Conservation (phyloP, 2,113 vertebrate species). For the Antechinus flavipes region DNA sequence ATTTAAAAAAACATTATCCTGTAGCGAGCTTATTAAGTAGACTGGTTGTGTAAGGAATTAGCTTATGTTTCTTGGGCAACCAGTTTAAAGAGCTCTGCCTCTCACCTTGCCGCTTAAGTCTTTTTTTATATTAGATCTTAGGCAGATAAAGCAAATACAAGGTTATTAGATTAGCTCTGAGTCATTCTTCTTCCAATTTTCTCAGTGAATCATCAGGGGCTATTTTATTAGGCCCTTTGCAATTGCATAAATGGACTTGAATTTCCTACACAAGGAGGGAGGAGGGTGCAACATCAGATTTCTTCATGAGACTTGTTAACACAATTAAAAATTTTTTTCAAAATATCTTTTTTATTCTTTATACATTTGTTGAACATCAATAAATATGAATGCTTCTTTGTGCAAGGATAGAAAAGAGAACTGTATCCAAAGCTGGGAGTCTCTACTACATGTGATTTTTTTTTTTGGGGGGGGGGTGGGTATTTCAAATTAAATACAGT, state of each 20-base stretch:
- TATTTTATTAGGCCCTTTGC: neutral
- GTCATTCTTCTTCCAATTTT: neutral
- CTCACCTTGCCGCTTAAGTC: neutral
- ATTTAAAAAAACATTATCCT: neutral
- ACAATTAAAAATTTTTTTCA: neutral
- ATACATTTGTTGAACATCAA: neutral
- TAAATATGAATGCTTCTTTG: neutral
- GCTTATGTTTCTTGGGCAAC: slow-evolving; percentile 4
- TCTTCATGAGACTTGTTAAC: neutral
- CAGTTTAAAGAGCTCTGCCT: neutral
- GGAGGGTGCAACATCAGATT: neutral
- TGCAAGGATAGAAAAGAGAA: neutral
- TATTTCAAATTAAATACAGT: neutral
- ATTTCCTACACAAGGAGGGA: neutral
- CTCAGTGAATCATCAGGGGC: neutral
- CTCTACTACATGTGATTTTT: neutral
- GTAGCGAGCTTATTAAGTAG: neutral
- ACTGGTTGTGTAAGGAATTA: neutral
- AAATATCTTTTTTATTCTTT: neutral
- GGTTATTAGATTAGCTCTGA: slow-evolving; percentile 6
- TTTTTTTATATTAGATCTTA: neutral
- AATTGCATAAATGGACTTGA: neutral
- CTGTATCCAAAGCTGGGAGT: neutral
- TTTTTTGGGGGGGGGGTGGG: neutral
- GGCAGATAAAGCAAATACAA: neutral